Percentiles rank a stretch among this genome's conserved stretches.
Evolutionary conservation across 2,888 invertebrate genomes (phyloP).

Genomic region (Spisula solida): DNA sequence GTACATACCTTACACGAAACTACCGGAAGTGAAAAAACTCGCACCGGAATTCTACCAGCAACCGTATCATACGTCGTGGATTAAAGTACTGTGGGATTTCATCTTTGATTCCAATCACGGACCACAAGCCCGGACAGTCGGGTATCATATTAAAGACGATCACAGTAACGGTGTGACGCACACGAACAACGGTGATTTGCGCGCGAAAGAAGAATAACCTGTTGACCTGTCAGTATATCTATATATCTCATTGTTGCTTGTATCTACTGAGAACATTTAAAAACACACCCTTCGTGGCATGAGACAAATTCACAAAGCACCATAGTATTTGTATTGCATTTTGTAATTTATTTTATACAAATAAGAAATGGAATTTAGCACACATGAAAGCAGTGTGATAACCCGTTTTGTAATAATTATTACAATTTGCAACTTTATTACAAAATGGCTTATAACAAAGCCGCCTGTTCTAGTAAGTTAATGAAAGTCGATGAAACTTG

Average conservation of each 20-base stretch:
- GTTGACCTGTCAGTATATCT: not conserved
- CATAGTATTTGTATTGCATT: not conserved
- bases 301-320: not conserved
- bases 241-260: not conserved
- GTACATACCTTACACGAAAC: conserved; percentile 85
- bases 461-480: not conserved
- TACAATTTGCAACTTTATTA: too few relatives aligned
- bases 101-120: conserved; percentile 98
- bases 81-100: conserved; percentile 97
- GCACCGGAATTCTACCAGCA: conserved; percentile 97
- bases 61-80: conserved; percentile 98
- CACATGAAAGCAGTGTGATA: not conserved
- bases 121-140: conserved; percentile 94
- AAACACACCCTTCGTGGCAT: not conserved
- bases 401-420: too few relatives aligned
- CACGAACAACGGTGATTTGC: not conserved
- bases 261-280: not conserved
- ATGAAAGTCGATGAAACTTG: too few relatives aligned
- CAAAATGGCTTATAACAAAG: too few relatives aligned
- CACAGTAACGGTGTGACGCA: conserved; percentile 22
- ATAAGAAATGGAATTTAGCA: not conserved
- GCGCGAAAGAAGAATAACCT: conserved; percentile 34
- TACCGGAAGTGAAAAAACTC: conserved; percentile 86
- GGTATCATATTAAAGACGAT: conserved; percentile 71
- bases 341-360: not conserved